These are phyloP conservation scores for Siphamia tubifer DNA, from an alignment of 2,113 vertebrate species.

Conservation along the genomic window DNA sequence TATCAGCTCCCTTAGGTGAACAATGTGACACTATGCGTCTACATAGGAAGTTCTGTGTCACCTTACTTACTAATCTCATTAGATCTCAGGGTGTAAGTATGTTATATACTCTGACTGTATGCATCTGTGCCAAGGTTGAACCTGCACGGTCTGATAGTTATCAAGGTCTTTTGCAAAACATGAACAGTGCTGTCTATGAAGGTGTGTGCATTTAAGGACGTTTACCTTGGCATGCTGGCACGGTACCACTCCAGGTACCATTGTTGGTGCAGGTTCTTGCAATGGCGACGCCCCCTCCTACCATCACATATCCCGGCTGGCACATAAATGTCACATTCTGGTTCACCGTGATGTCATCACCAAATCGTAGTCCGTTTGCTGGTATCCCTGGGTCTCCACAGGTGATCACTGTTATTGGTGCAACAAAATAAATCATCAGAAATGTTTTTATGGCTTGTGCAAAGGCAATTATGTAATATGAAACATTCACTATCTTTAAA, in stretches of 20 bases:
- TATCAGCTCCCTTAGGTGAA: constrained; percentile 29
- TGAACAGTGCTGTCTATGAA: neutral
- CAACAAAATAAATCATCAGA: neutral
- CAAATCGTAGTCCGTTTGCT: constrained; percentile 89
- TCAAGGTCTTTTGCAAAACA: constrained; percentile 34
- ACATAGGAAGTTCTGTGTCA: constrained; percentile 39
- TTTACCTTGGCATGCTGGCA: constrained; percentile 82
- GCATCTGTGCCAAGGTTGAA: constrained; percentile 44
- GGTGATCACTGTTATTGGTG: constrained; percentile 86
- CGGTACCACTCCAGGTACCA: constrained; percentile 90
- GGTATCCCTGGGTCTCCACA: constrained; percentile 94
- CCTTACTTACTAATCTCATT: constrained; percentile 61
- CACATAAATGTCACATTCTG: constrained; percentile 93
- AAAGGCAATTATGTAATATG: neutral
- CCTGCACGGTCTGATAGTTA: constrained; percentile 39
- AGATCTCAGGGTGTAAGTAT: constrained; percentile 43
- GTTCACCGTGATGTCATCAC: constrained; percentile 90
- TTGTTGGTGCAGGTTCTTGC: constrained; percentile 90
- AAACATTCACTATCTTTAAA: neutral
- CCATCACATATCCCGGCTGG: constrained; percentile 91
- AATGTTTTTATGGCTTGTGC: neutral
- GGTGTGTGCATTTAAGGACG: neutral
- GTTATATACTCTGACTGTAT: constrained; percentile 38
- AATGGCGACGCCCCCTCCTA: constrained; percentile 71
- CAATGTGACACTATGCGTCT: constrained; percentile 19